Base-by-base conservation (phyloP, 2,113 vertebrate species). In the Brachypteracias leptosomus region DNA sequence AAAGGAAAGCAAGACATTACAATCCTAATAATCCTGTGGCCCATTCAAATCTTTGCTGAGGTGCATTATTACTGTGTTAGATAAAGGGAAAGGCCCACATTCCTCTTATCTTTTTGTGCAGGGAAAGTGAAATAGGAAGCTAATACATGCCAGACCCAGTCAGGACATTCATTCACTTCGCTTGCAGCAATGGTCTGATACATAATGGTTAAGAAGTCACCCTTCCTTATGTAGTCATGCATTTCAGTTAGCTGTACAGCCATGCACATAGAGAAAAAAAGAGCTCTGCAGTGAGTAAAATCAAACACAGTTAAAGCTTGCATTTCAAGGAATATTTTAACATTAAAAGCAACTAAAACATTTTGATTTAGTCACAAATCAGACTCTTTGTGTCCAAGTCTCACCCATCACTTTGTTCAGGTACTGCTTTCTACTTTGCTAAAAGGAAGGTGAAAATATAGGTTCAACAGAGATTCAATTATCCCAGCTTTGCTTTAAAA, bases 1-100 rank as follows among this genome's bases (percentile, higher is more conserved):
- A 97, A 96, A 89, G 66, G 65, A 80, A 90, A 92, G 82, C 38
- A 72, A 91, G 85, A 68, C 44, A 57, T 90, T 77, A 61, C 70
- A 91, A 90, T 90, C 85, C 88, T n/a, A 90, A 76, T 89, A 96
- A 94, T 94, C 91, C 94, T 19, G 25, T 11, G 9, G 61, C 46
- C 62, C 89, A 87, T 95, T 96, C 63, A 95, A 63, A 85, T 77
- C 72, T 88, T 88, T 96, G 78, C 82, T 91, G 90, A 88, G 58
- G 55, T 79, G 18, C 72, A 76, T 73, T 94, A 59, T 86, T 77
- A 13, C 38, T 42, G 72, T 13, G 49, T 20, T 75, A 83, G 78
- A 90, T 88, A 88, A 88, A 85, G 65, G 9, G 75, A 88, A 62
- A 94, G 16, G 63, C 28, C 26, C 54, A 42, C 63, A 88, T 91